Conservation (phyloP, 2,113 vertebrate genomes). For the Leptocoma aspasia region DNA sequence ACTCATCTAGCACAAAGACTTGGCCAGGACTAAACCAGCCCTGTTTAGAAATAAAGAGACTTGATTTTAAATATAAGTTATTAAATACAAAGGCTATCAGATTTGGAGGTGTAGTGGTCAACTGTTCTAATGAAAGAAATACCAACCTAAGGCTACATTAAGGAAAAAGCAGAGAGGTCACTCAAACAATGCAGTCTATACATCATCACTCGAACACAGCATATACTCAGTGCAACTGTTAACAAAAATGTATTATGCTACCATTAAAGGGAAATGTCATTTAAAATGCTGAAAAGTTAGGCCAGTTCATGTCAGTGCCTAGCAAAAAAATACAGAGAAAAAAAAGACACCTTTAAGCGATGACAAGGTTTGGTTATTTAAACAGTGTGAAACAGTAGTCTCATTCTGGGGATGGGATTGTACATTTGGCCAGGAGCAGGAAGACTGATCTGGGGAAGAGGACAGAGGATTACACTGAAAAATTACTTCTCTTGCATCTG, state of each 20-base stretch:
- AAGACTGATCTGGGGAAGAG: background rate
- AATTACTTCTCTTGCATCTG: background rate
- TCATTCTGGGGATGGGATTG: background rate
- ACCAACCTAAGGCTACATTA: background rate
- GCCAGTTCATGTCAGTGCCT: background rate
- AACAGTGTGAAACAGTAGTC: background rate
- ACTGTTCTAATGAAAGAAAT: constrained; percentile 32
- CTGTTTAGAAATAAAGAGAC: constrained; percentile 77
- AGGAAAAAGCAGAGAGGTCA: background rate
- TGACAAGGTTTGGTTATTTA: background rate
- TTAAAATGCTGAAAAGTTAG: background rate
- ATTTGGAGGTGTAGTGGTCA: constrained; percentile 25
- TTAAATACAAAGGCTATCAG: constrained; percentile 35
- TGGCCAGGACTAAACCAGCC: constrained; percentile 99
- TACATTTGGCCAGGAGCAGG: background rate
- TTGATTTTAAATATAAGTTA: constrained; percentile 72
- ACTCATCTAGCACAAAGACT: constrained; percentile 98
- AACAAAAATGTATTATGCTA: background rate
- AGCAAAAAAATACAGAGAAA: background rate
- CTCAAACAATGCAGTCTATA: background rate
- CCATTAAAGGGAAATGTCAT: constrained; percentile 4
- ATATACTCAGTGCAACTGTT: background rate
- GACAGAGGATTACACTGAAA: background rate
- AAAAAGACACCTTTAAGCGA: constrained; percentile 11
- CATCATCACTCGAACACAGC: background rate